These are phyloP conservation scores for Drosophila lutescens DNA, from an alignment of 2,888 invertebrate species.

Conservation along the genomic window DNA sequence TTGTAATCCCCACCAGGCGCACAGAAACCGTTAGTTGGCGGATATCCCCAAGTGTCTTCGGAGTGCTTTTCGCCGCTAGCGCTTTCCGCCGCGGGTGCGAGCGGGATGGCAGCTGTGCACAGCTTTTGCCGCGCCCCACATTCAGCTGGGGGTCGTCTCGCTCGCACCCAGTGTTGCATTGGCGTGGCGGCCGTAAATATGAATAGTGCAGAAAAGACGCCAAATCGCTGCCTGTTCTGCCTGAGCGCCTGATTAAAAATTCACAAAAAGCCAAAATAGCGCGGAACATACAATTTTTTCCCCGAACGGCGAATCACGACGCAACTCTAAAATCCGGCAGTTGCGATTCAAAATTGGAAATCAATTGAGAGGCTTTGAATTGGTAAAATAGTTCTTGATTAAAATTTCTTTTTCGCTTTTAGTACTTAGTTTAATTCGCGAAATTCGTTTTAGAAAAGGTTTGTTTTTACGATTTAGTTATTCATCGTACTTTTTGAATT, in stretches of 20 bases:
- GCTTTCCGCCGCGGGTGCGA: conserved; percentile 38
- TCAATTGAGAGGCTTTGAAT: background rate
- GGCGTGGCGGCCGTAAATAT: conserved; percentile 8
- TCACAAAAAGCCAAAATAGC: conserved; percentile 81
- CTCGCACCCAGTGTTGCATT: conserved; percentile 39
- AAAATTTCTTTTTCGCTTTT: background rate
- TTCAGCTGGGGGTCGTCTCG: background rate
- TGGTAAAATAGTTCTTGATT: no score
- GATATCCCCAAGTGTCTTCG: conserved; percentile 36
- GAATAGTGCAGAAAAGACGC: conserved; percentile 39
- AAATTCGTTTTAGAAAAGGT: background rate
- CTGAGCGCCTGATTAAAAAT: conserved; percentile 71
- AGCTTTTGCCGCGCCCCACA: conserved; percentile 39
- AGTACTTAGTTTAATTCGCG: background rate
- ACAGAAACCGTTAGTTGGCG: conserved; percentile 55
- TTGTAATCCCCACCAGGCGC: conserved; percentile 83
- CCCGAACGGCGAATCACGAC: conserved; percentile 41
- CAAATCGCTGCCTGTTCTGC: conserved; percentile 34
- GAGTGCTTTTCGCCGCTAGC: conserved; percentile 58
- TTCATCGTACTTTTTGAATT: background rate
- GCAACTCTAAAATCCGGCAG: conserved; percentile 17
- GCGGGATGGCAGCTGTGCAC: conserved; percentile 41
- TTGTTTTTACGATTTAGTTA: background rate
- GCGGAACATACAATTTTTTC: conserved; percentile 66
- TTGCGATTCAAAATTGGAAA: conserved; percentile 2